Percentiles rank a stretch among this genome's conserved stretches.
phyloP scores from a whole-genome alignment of 2,797 vertebrate genomes.

The Acipenser ruthenus region DNA sequence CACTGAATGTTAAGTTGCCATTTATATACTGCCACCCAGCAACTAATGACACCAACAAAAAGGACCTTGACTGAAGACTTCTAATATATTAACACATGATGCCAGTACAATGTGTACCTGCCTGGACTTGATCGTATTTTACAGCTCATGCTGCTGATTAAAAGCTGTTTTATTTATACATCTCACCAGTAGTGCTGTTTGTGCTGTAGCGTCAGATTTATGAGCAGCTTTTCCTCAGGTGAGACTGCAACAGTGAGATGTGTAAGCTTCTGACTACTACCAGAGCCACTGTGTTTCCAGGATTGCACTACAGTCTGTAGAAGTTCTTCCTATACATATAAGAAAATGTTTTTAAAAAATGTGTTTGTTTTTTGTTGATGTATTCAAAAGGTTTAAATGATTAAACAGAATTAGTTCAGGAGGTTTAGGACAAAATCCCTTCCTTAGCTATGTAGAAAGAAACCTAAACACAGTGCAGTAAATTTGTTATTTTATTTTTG shows the following conservation, averaged over 20 bases:
- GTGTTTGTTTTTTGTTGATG: too few relatives aligned
- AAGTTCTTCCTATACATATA: too few relatives aligned
- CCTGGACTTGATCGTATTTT: not conserved
- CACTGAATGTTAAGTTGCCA: not conserved
- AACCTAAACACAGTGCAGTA: too few relatives aligned
- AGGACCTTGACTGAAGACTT: not conserved
- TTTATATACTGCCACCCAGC: not conserved
- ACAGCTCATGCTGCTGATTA: not conserved
- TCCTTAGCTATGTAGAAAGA: too few relatives aligned
- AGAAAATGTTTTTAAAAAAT: too few relatives aligned
- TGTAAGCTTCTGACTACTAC: too few relatives aligned
- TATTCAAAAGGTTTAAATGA: too few relatives aligned
- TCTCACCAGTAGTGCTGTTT: not conserved
- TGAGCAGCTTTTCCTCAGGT: not conserved
- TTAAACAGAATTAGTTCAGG: too few relatives aligned
- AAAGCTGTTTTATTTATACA: constrained; percentile 2
- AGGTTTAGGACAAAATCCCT: too few relatives aligned
- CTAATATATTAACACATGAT: not conserved
- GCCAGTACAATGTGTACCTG: not conserved
- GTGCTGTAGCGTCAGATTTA: not conserved
- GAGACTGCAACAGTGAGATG: not conserved
- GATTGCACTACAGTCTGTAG: too few relatives aligned
- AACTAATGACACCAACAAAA: not conserved
- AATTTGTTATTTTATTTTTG: too few relatives aligned
- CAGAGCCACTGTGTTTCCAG: too few relatives aligned